These are phyloP conservation scores for Nemotelus nigrinus DNA, from an alignment of 2,888 invertebrate genomes.

Conservation along the genomic window DNA sequence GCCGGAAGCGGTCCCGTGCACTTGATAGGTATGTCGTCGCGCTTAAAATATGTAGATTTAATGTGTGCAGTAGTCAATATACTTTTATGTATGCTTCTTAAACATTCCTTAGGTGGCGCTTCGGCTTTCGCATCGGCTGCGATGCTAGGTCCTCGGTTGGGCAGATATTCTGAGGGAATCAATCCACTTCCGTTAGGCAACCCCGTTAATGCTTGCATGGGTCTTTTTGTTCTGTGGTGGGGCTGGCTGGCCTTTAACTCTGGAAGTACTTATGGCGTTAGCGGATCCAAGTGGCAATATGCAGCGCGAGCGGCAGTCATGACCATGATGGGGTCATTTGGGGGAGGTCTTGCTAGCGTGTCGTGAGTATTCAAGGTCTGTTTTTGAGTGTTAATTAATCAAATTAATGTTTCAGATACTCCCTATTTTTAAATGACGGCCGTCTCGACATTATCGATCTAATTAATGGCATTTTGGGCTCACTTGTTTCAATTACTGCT, in stretches of 20 bases:
- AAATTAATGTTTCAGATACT: conserved; percentile 65
- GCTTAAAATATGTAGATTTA: background rate
- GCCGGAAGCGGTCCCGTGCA: conserved; percentile 93
- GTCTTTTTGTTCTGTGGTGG: conserved; percentile 95
- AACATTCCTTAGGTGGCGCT: conserved; percentile 69
- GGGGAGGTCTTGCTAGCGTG: conserved; percentile 77
- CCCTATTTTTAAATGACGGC: conserved; percentile 74
- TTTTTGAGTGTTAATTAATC: background rate
- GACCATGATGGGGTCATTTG: conserved; percentile 91
- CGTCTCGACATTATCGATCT: conserved; percentile 84
- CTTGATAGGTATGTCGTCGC: conserved; percentile 73
- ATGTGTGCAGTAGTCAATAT: background rate
- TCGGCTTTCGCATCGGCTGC: conserved; percentile 87
- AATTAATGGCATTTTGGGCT: conserved; percentile 88
- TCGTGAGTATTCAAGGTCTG: conserved; percentile 62
- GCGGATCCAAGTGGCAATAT: conserved; percentile 90
- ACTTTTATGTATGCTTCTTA: background rate
- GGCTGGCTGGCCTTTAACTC: conserved; percentile 97
- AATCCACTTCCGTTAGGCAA: conserved; percentile 83
- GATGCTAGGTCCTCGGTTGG: conserved; percentile 89
- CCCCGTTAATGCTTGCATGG: conserved; percentile 91
- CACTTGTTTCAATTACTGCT: conserved; percentile 88
- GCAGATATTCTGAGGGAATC: conserved; percentile 81
- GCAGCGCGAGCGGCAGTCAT: conserved; percentile 89
- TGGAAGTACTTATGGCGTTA: conserved; percentile 83